Base-by-base conservation (phyloP, 2,888 invertebrate species). In the Aspidapion aeneum region DNA sequence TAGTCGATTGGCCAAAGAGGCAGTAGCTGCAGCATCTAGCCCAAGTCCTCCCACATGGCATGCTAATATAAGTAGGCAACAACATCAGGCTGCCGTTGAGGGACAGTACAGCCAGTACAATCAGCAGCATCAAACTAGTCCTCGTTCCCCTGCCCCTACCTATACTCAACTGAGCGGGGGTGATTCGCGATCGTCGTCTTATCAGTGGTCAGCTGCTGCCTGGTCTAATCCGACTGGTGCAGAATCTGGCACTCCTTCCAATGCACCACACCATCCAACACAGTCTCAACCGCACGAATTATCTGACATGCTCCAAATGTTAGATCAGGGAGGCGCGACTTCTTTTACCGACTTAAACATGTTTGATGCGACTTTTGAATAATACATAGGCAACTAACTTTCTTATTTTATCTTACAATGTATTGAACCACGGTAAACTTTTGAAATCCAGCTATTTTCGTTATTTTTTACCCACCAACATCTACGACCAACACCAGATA, bases 221-320 rank as follows among this genome's bases (percentile, higher is more conserved):
- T 79, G 79, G 79, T 12, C 35, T 12, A 35, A 35, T 12, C 35
- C 35, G 5, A 61, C 73, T 3, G 70, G 69, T 21, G 69, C 69
- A 3, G 82, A 82, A 71, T 79, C 81, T 67, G 79, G 77, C 21
- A 80, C 83, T 66, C 77, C 80, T 64, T 74, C 82, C 18, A 82
- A 84, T 72, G 84, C 82, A 58, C 84, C 81, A 48, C 79, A 78
- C 22, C 85, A 87, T 62, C 86, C 86, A 52, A 87, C 89, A 48
- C 88, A 87, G 62, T 87, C 89, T 51, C 88, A 88, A 72, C 88
- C 88, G 5, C 90, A 90, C 74, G 94, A 94, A 82, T 85, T 95
- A 62, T 91, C 93, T 17, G 95, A 96, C 75, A 94, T 96, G 94
- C 83, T 96, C 73, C 94, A 95, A 81, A 94, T 96, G 88, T 82